phyloP scores from a whole-genome alignment of 2,113 vertebrate species.

The Xyliphius kryptos region DNA sequence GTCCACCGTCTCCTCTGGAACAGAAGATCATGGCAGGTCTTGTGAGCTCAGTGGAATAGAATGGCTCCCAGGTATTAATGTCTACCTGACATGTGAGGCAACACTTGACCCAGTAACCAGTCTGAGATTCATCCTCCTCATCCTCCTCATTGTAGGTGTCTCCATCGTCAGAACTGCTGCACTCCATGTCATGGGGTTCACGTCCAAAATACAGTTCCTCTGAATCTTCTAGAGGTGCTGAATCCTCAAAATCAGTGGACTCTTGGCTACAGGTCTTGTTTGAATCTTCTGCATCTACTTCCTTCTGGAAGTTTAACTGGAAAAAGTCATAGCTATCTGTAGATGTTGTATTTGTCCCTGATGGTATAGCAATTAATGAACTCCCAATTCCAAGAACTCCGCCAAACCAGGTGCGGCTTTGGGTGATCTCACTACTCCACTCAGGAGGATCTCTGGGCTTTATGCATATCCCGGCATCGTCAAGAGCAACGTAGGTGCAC shows the following conservation, averaged over 20 bases:
- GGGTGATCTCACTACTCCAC: slow-evolving; percentile 83
- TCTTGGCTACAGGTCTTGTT: slow-evolving; percentile 76
- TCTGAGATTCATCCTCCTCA: slow-evolving; percentile 87
- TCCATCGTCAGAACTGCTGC: slow-evolving; percentile 64
- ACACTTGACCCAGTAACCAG: slow-evolving; percentile 91
- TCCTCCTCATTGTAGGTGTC: slow-evolving; percentile 88
- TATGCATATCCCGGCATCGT: slow-evolving; percentile 75
- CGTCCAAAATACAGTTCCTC: slow-evolving; percentile 89
- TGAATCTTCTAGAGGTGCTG: slow-evolving; percentile 87
- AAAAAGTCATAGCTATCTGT: slow-evolving; percentile 81
- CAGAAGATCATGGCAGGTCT: slow-evolving; percentile 97
- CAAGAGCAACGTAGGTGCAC: slow-evolving; percentile 71
- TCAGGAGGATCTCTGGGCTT: slow-evolving; percentile 66
- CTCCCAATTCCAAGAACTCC: slow-evolving; percentile 73
- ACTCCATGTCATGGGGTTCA: slow-evolving; percentile 73
- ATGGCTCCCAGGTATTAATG: slow-evolving; percentile 89
- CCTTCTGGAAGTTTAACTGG: slow-evolving; percentile 63
- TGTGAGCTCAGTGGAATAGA: slow-evolving; percentile 90
- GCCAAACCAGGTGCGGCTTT: slow-evolving; percentile 92
- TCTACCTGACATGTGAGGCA: slow-evolving; percentile 74
- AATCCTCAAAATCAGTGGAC: slow-evolving; percentile 82
- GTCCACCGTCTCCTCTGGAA: slow-evolving; percentile 76
- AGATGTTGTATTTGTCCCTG: slow-evolving; percentile 73
- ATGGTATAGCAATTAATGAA: slow-evolving; percentile 79
- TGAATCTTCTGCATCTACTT: slow-evolving; percentile 55